Evolutionary conservation across 2,888 invertebrate species (phyloP), one percentile per base, ranked within the genome.

Genomic region (Limulus polyphemus): DNA sequence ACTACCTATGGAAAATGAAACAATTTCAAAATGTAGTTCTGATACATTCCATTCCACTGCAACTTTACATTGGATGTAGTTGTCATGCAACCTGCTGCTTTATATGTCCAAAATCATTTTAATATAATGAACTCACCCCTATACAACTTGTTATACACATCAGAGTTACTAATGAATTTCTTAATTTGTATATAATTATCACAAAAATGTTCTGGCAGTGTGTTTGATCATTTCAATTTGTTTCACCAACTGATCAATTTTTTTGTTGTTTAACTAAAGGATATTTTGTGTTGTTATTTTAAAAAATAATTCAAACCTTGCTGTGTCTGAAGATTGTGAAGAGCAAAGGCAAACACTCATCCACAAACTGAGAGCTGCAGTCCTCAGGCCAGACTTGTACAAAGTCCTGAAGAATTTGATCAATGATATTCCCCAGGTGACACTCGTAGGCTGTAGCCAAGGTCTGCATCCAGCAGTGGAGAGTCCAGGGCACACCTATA

Each of bases 391-490:
- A 90, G 63, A 90, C 90, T 81, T 90, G 90, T 49, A 90, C 79
- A 74, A 92, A 92, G 75, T 92, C 92, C 76, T 90, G 90, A 58
- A 93, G 76, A 48, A 93, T 80, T 74, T 90, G 90, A 75, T 92
- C 90, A 55, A 92, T 89, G 49, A 91, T 86, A 62, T 86, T 85
- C 72, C 91, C 90, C 61, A 90, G 78, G 55, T 87, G 81, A 62
- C 88, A 83, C 67, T 90, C 90, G 60, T 91, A 89, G 0, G 92
- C 91, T 0, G 89, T 89, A 0, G 88, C 86, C 49, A 93, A 77
- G 0, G 90, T 90, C 73, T 89, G 84, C 81, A 90, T 90, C 93
- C 93, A 94, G 70, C 90, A 90, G 75, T 93, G 90, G 46, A 92
- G 77, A 0, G 90, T 91, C 93, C 93, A 94, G 4, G 89, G 86